Evolutionary conservation across 1,140 invertebrate genomes (phyloP), one percentile per base, ranked within the genome.

Genomic region (Fopius arisanus): DNA sequence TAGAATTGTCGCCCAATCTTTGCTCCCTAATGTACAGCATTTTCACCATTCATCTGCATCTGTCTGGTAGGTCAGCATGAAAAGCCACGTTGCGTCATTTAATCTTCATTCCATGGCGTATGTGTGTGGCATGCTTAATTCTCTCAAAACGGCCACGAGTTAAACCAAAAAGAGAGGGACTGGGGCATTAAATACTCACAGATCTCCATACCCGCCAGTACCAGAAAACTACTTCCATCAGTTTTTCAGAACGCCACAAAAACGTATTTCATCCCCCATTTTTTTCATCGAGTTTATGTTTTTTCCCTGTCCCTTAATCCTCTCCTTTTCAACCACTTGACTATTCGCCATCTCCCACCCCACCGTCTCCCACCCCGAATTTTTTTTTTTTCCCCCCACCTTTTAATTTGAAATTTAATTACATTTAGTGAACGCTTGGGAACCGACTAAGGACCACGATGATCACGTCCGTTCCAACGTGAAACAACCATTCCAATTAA

Each of bases 121-220:
- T 65, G 62, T 65, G 62, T 65, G 29, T 29, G 29, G 62, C 62
- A 65, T 65, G 62, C 62, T 65, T 65, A 65, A 65, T 65, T 65
- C 28, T 29, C 16, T 6, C 62, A 65, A 65, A 65, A 65, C 29
- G 28, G 26, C 62, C 29, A 19, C 29, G 16, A 65, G 62, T 65
- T 65, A 33, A 65, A 33, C 21, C 23, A 4, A 28, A 59, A 19
- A 51, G 26, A 54, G 23, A 54, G n/a, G 23, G 31, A 19, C 29
- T 33, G 28, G n/a, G 29, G 62, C 29, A 16, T 65, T 65, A 65
- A 65, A 14, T 65, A 65, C 62, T 65, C 16, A 12, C 14, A 65
- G n/a, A 48, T 65, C 1, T n/a, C 21, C 65, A 59, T 68, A 21
- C 33, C 54, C 12, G 14, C 54, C 23, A 28, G 7, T 65, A 70